These are phyloP conservation scores for Lepus timidus DNA, from an alignment of 2,113 vertebrate species.

Conservation along the genomic window DNA sequence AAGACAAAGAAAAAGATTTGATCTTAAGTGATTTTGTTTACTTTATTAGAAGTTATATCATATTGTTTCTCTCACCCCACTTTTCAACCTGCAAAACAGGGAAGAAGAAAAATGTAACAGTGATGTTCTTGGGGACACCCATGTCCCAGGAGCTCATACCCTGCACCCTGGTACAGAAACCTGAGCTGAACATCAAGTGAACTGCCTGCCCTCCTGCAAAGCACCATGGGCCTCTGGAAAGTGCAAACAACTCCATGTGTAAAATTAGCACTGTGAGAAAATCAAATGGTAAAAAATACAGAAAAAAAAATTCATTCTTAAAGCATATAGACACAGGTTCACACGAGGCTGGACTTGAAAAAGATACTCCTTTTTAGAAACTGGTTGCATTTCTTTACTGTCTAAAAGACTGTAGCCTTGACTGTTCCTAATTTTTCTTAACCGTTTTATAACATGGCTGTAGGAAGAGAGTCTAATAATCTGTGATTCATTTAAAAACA, in stretches of 20 bases:
- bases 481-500: not conserved
- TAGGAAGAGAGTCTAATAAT: not conserved
- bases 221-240: not conserved
- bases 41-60: not conserved
- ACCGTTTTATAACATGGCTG: not conserved
- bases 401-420: not conserved
- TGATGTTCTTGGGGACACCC: not conserved
- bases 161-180: not conserved
- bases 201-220: not conserved
- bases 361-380: not conserved
- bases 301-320: not conserved
- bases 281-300: not conserved
- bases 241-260: not conserved
- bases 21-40: conserved; percentile 13
- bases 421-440: not conserved
- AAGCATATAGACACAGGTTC: not conserved
- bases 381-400: not conserved
- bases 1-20: not conserved
- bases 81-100: not conserved
- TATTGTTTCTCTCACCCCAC: not conserved
- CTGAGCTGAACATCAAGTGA: not conserved
- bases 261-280: not conserved
- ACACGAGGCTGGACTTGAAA: not conserved
- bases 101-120: not conserved
- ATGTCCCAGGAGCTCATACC: not conserved